phyloP scores from a whole-genome alignment of 2,113 vertebrate species.

The Lamprotornis superbus region DNA sequence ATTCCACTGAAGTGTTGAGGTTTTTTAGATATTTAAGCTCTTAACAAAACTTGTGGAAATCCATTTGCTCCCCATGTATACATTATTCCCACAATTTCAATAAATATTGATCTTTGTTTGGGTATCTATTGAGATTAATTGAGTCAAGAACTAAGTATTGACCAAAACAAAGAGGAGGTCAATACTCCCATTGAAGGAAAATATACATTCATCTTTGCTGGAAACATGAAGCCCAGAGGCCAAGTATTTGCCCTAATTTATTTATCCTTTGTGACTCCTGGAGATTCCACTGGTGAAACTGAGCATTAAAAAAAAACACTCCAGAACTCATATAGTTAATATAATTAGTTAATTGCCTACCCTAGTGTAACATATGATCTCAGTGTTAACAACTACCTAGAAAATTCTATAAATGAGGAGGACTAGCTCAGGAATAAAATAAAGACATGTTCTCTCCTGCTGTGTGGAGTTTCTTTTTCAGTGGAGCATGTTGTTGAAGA shows the following conservation, averaged over 20 bases:
- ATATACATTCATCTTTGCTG: background rate
- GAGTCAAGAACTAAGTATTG: background rate
- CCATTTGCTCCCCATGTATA: background rate
- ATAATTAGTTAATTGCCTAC: background rate
- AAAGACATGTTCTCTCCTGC: background rate
- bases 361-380: background rate
- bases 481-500: background rate
- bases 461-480: background rate
- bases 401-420: background rate
- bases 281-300: background rate
- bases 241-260: background rate
- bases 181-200: background rate
- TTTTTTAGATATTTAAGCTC: background rate
- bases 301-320: background rate
- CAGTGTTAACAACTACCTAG: background rate
- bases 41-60: background rate
- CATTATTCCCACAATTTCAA: background rate
- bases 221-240: background rate
- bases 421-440: background rate
- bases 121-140: conserved; percentile 11
- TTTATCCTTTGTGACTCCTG: background rate
- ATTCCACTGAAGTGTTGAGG: background rate
- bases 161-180: background rate
- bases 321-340: background rate
- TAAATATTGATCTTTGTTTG: background rate